A percentile compares a stretch with the other conserved stretches of the same genome.
Evolutionary conservation across 2,797 vertebrate species (phyloP).

Genomic region (Clarias platycephalus): DNA sequence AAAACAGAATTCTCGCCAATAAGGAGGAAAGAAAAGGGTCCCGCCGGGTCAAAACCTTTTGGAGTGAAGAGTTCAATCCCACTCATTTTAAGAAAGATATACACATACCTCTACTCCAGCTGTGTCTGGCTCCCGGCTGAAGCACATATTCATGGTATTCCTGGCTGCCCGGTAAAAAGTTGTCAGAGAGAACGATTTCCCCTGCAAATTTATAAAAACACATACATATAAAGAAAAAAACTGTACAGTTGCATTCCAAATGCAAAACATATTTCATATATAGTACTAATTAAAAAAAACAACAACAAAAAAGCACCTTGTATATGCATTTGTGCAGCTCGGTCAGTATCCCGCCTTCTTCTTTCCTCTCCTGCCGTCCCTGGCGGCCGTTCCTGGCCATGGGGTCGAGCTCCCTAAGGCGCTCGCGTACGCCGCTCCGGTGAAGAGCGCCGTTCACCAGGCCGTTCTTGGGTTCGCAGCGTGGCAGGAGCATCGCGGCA

Average conservation of each 20-base stretch:
- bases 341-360: slow-evolving; percentile 82
- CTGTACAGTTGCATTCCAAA: background rate
- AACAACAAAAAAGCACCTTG: slow-evolving; percentile 84
- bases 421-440: slow-evolving; percentile 86
- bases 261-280: background rate
- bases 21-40: background rate
- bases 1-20: background rate
- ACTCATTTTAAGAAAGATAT: background rate
- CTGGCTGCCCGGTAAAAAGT: slow-evolving; percentile 98
- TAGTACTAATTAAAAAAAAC: background rate
- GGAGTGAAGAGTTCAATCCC: slow-evolving; percentile 2
- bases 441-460: slow-evolving; percentile 68
- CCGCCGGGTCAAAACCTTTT: background rate
- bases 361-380: slow-evolving; percentile 91
- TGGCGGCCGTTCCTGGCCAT: slow-evolving; percentile 84
- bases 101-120: slow-evolving; percentile 89
- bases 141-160: slow-evolving; percentile 99
- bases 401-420: slow-evolving; percentile 82
- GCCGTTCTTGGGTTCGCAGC: slow-evolving; percentile 97
- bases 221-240: background rate
- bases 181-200: slow-evolving; percentile 97
- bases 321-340: slow-evolving; percentile 98
- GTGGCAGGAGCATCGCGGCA: slow-evolving; percentile 86
- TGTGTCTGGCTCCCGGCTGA: slow-evolving; percentile 93
- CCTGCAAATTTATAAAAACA: slow-evolving; percentile 70